Evolutionary conservation across 2,888 invertebrate genomes (phyloP), one percentile per base, ranked within the genome.

Genomic region (Volucella inflata): DNA sequence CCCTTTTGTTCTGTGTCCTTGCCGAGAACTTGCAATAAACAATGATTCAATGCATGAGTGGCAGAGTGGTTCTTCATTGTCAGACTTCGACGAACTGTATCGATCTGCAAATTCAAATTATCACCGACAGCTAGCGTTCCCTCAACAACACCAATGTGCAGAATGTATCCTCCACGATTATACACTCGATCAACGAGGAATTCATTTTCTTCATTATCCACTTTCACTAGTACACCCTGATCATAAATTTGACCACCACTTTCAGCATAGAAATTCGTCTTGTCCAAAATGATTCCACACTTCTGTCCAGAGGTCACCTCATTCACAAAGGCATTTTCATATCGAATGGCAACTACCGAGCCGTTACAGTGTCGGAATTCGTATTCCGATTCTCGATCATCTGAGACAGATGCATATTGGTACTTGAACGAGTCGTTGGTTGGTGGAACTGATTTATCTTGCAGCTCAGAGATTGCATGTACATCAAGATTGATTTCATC

Each of bases 11-110:
- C 98, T 11, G 98, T 96, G 88, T 97, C 98, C 87, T 96, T 95
- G 11, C 97, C 96, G 50, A 99, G 93, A 30, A 99, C 98, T 91
- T 95, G 95, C 77, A 99, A 94, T 78, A 99, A 93, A 21, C 97
- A 98, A 93, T 96, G 98, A 93, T 99, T 99, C 12, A 99, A 93
- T 51, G 98, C 95, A 92, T 99, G 99, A 0, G 99, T 99, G 21
- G 98, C 99, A 51, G 99, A 97, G 93, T 99, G 98, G 93, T 99
- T 99, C 91, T 97, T 98, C 99, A 99, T 99, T n/a, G 99, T 94
- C 40, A 97, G 93, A 89, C 96, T 94, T 89, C 99, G 94, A 72
- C 99, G 95, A 76, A 95, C 94, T 75, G 95, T 95, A 91, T 99
- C 99, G 79, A 99, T 94, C 88, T 96, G 94, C 55, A 98, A 93